These are phyloP conservation scores for Aphelinus certus DNA, from an alignment of 1,140 invertebrate species.

Conservation along the genomic window DNA sequence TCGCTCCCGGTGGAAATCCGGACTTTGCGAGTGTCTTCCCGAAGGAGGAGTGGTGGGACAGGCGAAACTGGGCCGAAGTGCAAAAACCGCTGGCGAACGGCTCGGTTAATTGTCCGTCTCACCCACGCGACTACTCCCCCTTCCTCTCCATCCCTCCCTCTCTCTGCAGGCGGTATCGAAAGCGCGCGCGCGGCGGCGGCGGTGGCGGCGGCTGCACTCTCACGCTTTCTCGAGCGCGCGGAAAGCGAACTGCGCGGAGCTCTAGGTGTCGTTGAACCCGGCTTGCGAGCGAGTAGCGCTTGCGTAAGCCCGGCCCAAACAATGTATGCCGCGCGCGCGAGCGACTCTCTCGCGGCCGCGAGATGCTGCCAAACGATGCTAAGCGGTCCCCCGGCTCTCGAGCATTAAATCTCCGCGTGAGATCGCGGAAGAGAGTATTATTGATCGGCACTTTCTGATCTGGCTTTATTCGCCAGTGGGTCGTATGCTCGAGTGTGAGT, in stretches of 20 bases:
- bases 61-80: slow-evolving; percentile 19
- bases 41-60: background rate
- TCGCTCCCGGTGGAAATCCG: background rate
- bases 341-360: too few species aligned
- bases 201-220: slow-evolving; percentile 31
- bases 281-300: background rate
- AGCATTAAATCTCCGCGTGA: too few species aligned
- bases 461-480: too few species aligned
- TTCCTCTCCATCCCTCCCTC: background rate
- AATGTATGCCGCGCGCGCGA: background rate
- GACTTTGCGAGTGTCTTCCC: too few species aligned
- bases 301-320: background rate
- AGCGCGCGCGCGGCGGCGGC: slow-evolving; percentile 25
- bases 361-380: too few species aligned
- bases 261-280: slow-evolving; percentile 41
- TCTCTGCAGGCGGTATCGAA: slow-evolving; percentile 33
- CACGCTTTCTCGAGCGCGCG: slow-evolving; percentile 52
- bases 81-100: slow-evolving; percentile 3
- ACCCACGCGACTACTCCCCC: slow-evolving; percentile 20
- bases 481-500: too few species aligned
- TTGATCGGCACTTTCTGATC: too few species aligned
- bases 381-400: too few species aligned
- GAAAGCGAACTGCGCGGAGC: slow-evolving; percentile 19
- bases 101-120: slow-evolving; percentile 23
- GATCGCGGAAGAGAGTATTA: too few species aligned